A percentile compares a stretch with the other conserved stretches of the same genome.
phyloP scores from a whole-genome alignment of 2,113 vertebrate species.

The Turdus rufiventris region DNA sequence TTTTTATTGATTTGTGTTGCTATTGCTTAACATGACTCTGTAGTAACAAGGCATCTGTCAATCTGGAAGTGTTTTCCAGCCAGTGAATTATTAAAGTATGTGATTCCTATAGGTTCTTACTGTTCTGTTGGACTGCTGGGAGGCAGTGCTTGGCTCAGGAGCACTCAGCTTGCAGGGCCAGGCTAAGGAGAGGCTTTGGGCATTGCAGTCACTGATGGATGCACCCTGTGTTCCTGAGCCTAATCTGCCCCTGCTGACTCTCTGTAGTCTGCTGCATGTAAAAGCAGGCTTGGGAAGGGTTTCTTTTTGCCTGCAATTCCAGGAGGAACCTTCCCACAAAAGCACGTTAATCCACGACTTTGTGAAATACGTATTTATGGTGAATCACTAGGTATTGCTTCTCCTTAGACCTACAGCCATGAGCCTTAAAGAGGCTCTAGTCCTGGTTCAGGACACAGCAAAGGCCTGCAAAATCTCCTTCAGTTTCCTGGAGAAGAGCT shows the following conservation, averaged over 20 bases:
- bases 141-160: neutral
- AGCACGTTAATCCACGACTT: neutral
- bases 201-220: fast-evolving
- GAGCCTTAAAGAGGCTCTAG: neutral
- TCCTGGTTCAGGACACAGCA: neutral
- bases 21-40: neutral
- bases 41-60: neutral
- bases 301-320: neutral
- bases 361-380: fast-evolving
- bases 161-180: neutral
- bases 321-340: neutral
- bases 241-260: neutral
- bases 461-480: neutral
- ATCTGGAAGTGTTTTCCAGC: neutral
- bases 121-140: neutral
- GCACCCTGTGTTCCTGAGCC: neutral
- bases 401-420: neutral
- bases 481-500: neutral
- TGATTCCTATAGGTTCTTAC: neutral
- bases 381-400: neutral
- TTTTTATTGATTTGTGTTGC: conserved; percentile 33
- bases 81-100: neutral
- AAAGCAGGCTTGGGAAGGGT: neutral
- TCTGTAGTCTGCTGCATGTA: fast-evolving
- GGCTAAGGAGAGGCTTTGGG: neutral